These are phyloP conservation scores for Tychaedon coryphoeus DNA, from an alignment of 2,113 vertebrate species.

Conservation along the genomic window DNA sequence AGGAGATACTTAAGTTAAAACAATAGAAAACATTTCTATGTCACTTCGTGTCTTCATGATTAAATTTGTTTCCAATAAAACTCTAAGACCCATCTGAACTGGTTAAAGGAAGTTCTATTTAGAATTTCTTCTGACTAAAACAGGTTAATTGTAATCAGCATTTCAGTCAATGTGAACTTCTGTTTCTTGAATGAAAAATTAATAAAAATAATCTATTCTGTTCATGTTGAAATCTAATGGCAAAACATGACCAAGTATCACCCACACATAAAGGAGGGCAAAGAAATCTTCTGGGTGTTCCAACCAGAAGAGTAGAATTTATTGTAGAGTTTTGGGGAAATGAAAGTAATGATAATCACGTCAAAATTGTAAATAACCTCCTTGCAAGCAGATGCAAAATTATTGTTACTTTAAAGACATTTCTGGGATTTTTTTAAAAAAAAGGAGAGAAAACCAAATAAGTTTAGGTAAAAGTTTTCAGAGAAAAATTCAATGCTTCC, in stretches of 20 bases:
- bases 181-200: not conserved
- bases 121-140: not conserved
- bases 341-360: not conserved
- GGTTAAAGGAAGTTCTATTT: not conserved
- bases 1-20: not conserved
- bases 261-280: not conserved
- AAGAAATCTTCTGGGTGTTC: not conserved
- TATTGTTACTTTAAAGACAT: not conserved
- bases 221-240: not conserved
- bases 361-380: not conserved
- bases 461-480: not conserved
- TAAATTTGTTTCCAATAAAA: not conserved
- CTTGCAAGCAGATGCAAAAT: not conserved
- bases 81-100: not conserved
- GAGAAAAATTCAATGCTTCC: not conserved
- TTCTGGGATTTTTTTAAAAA: not conserved
- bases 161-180: not conserved
- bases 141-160: not conserved
- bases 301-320: not conserved
- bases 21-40: not conserved
- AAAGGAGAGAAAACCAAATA: not conserved
- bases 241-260: not conserved
- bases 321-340: not conserved
- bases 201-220: not conserved
- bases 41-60: not conserved